Evolutionary conservation across 2,797 vertebrate genomes (phyloP).

Genomic region (Distichodus sexfasciatus): DNA sequence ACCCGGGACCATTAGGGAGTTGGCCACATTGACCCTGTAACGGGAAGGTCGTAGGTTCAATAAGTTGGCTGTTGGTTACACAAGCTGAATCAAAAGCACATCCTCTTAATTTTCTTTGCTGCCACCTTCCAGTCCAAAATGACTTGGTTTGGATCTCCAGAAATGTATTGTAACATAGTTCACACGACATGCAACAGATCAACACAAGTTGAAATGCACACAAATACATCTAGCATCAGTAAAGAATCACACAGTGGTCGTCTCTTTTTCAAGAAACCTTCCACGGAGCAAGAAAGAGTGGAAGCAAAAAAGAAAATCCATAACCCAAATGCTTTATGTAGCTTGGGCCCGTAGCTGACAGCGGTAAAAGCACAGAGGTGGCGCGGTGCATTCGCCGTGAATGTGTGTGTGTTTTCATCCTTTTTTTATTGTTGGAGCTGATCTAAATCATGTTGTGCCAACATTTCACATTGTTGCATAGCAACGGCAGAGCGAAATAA

Average conservation of each 20-base stretch:
- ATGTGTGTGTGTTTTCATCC: conserved; percentile 45
- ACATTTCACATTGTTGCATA: conserved; percentile 62
- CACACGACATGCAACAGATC: too few species aligned
- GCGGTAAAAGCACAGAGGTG: conserved; percentile 47
- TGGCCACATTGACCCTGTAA: too few species aligned
- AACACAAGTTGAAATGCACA: too few species aligned
- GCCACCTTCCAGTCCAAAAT: too few species aligned
- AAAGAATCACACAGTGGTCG: conserved; percentile 14
- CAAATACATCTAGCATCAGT: conserved; percentile 9
- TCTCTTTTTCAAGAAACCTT: conserved; percentile 7
- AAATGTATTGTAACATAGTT: too few species aligned
- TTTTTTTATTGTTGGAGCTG: conserved; percentile 56
- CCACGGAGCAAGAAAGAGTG: not conserved
- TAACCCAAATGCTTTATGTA: conserved; percentile 39
- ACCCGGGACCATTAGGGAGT: too few species aligned
- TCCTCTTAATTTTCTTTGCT: too few species aligned
- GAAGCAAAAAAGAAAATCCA: conserved; percentile 35
- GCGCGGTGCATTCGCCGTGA: conserved; percentile 40
- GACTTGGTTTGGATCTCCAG: too few species aligned
- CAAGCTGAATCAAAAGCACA: too few species aligned
- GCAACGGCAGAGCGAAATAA: conserved; percentile 57
- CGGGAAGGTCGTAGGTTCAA: too few species aligned
- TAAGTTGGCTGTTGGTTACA: too few species aligned
- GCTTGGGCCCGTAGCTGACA: conserved; percentile 27
- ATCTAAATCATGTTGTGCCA: conserved; percentile 60